A percentile compares a stretch with the other conserved stretches of the same genome.
phyloP scores from a whole-genome alignment of 64 coral and sea anemone species.

The Dendronephthya gigantea region DNA sequence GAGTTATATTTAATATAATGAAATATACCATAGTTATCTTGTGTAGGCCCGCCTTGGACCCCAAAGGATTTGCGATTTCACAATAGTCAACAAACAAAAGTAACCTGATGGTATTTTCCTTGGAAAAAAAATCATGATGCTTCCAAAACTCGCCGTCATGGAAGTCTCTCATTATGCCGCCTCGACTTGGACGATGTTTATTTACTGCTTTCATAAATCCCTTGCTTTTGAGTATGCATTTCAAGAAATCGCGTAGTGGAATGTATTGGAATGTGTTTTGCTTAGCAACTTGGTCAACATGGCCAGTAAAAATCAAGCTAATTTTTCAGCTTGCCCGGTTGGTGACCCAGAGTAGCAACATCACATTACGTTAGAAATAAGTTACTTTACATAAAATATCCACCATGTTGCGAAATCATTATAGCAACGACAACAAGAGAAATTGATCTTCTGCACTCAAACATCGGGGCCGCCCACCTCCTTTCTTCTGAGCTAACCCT shows the following conservation, averaged over 20 bases:
- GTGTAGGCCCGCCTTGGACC: background rate
- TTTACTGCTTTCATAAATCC: background rate
- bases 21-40: background rate
- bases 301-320: no score
- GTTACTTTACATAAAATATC: no score
- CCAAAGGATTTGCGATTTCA: constrained; percentile 3
- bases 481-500: no score
- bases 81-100: background rate
- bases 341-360: no score
- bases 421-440: no score
- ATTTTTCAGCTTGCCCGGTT: no score
- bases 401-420: no score
- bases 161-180: background rate
- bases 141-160: background rate
- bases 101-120: background rate
- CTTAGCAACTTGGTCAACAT: background rate
- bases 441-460: no score
- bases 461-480: no score
- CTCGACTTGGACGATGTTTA: background rate
- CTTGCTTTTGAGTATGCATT: background rate
- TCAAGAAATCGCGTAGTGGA: background rate
- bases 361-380: no score
- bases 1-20: background rate
- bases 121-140: background rate
- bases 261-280: background rate